These are phyloP conservation scores for Garrulus glandarius DNA, from an alignment of 2,797 vertebrate species.

Conservation along the genomic window DNA sequence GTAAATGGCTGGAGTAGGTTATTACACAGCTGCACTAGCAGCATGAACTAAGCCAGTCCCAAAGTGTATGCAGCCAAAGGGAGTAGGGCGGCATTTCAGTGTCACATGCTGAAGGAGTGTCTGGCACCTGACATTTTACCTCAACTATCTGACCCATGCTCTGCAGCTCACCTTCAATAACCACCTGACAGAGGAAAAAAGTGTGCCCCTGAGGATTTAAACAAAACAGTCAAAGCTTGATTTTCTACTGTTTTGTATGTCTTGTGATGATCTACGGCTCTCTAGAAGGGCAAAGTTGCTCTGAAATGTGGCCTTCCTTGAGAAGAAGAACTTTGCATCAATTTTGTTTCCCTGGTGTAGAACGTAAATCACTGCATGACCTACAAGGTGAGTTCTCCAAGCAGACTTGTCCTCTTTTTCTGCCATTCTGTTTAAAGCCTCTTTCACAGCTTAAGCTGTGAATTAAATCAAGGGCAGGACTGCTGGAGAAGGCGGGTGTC, in stretches of 20 bases:
- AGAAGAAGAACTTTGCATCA: not conserved
- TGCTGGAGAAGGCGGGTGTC: not conserved
- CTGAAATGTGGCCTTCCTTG: not conserved
- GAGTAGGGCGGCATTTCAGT: not conserved
- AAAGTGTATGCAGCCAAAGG: not conserved
- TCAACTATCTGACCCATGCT: not conserved
- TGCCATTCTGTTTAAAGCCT: not conserved
- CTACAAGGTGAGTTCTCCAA: not conserved
- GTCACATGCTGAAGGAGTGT: not conserved
- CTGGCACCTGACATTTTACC: not conserved
- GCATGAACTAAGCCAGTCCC: not conserved
- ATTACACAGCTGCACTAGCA: not conserved
- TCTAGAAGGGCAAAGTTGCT: not conserved
- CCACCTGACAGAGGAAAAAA: not conserved
- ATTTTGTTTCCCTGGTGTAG: not conserved
- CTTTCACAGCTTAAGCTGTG: not conserved
- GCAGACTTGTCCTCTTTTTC: not conserved
- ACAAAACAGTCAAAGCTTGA: not conserved
- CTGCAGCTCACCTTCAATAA: not conserved
- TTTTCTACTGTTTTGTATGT: not conserved
- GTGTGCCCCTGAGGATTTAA: not conserved
- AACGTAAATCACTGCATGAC: accelerated
- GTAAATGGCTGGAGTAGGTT: not conserved
- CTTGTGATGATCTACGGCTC: not conserved
- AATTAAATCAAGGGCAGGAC: not conserved